phyloP scores from a whole-genome alignment of 2,888 invertebrate species.

The Phlogophora meticulosa region DNA sequence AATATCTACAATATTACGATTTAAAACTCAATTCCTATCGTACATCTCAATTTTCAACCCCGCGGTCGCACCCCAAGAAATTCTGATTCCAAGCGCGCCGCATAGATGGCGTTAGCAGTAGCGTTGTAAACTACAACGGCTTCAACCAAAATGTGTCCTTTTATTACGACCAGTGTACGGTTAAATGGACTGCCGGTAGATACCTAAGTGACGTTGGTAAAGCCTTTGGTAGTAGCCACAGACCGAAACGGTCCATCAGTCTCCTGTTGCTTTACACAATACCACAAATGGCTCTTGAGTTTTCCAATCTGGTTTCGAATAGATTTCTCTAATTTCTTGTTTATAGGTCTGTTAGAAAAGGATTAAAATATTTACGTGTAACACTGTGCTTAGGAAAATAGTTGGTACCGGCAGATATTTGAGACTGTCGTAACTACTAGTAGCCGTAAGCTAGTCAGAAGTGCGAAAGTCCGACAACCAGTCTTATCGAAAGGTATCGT shows the following conservation, averaged over 20 bases:
- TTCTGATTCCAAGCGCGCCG: conserved; percentile 43
- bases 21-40: conserved; percentile 1
- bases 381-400: too few relatives aligned
- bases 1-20: conserved; percentile 7
- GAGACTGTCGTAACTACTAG: too few relatives aligned
- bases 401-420: too few relatives aligned
- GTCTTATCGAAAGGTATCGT: too few relatives aligned
- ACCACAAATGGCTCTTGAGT: conserved; percentile 63
- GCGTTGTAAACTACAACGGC: conserved; percentile 45
- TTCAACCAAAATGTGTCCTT: conserved; percentile 61
- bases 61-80: conserved; percentile 19
- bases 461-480: too few relatives aligned
- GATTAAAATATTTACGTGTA: not conserved
- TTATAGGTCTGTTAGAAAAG: not conserved
- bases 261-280: conserved; percentile 64
- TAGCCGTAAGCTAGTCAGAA: too few relatives aligned
- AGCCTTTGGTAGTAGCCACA: conserved; percentile 60
- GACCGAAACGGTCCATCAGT: conserved; percentile 61
- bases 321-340: conserved; percentile 48
- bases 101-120: conserved; percentile 64
- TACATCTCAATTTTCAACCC: conserved; percentile 12
- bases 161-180: conserved; percentile 59
- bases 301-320: conserved; percentile 51
- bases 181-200: conserved; percentile 60
- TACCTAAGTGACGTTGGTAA: conserved; percentile 63